A percentile compares a stretch with the other conserved stretches of the same genome.
Evolutionary conservation across 2,113 vertebrate genomes (phyloP).

Genomic region (Pangasianodon hypophthalmus): DNA sequence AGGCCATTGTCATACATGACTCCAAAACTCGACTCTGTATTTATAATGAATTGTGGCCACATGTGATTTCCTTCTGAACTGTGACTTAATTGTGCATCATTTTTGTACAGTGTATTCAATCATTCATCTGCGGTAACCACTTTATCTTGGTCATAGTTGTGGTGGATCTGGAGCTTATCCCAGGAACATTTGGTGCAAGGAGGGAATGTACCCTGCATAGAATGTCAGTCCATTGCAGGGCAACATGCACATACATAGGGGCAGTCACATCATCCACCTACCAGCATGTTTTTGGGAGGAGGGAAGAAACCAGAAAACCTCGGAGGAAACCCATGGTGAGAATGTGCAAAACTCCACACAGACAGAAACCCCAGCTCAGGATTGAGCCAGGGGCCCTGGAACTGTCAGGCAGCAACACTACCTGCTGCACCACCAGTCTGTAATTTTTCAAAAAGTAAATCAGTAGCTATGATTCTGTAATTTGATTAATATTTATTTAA

Average conservation of each 20-base stretch:
- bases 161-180: background rate
- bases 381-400: background rate
- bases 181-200: too few species aligned
- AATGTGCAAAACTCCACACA: background rate
- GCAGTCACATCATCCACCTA: background rate
- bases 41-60: background rate
- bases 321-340: background rate
- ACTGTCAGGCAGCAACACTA: background rate
- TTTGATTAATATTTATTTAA: background rate
- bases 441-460: background rate
- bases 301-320: background rate
- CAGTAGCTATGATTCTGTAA: background rate
- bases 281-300: background rate
- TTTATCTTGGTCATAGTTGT: background rate
- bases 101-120: background rate
- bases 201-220: background rate
- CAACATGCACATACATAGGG: background rate
- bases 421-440: background rate
- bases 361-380: background rate
- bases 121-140: background rate
- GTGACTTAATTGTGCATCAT: background rate
- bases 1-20: background rate
- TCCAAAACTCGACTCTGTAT: background rate
- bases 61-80: background rate
- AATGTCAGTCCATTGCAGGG: background rate